Percentiles rank a stretch among this genome's conserved stretches.
Evolutionary conservation across 2,888 invertebrate genomes (phyloP).

Genomic region (Euphydryas editha): DNA sequence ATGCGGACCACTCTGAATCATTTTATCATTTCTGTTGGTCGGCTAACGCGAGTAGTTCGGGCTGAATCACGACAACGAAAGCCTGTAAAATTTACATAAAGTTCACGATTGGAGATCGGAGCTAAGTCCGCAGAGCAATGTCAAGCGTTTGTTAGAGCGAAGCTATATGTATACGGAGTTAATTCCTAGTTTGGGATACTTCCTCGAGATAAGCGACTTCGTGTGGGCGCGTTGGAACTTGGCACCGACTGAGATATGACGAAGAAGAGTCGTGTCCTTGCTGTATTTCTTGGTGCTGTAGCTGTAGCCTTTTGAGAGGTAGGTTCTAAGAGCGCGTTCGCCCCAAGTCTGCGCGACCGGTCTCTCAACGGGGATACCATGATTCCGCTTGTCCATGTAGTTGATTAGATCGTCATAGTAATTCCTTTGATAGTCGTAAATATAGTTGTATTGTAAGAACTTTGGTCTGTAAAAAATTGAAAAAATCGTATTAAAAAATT

Average conservation of each 20-base stretch:
- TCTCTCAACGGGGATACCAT: constrained; percentile 86
- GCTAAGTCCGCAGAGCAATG: constrained; percentile 69
- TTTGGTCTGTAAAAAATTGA: constrained; percentile 86
- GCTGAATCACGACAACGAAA: constrained; percentile 72
- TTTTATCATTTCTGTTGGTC: constrained; percentile 45
- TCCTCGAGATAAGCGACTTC: constrained; percentile 89
- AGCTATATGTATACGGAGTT: constrained; percentile 78
- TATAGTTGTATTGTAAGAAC: constrained; percentile 91
- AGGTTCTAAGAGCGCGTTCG: constrained; percentile 90
- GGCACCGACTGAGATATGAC: constrained; percentile 86
- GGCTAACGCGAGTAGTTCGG: constrained; percentile 44
- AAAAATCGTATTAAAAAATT: constrained; percentile 10
- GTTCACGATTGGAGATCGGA: constrained; percentile 70
- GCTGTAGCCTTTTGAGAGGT: constrained; percentile 87
- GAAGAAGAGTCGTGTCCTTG: constrained; percentile 84
- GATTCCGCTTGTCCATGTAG: constrained; percentile 90
- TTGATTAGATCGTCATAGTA: constrained; percentile 94
- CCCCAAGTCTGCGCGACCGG: constrained; percentile 94
- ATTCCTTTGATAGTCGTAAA: constrained; percentile 92
- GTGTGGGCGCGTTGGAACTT: constrained; percentile 89
- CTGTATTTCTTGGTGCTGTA: constrained; percentile 86
- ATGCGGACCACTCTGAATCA: constrained; percentile 74
- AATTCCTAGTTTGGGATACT: constrained; percentile 85
- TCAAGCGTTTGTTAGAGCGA: constrained; percentile 77
- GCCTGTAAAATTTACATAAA: constrained; percentile 79